phyloP scores from a whole-genome alignment of 2,113 vertebrate genomes.

The Centropus bengalensis region DNA sequence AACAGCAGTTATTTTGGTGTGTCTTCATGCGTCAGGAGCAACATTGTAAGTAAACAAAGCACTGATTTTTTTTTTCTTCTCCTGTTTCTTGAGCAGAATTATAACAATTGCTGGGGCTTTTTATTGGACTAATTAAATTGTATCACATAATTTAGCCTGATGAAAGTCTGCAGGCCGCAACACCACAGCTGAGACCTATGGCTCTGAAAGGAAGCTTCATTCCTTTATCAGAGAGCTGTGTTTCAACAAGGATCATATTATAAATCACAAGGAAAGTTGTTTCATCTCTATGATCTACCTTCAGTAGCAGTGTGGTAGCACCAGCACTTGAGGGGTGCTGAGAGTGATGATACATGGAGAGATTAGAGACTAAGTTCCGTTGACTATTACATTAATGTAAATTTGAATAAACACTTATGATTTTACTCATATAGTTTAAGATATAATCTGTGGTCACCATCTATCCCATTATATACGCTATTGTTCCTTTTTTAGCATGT shows the following conservation, averaged over 20 bases:
- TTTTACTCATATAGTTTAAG: background rate
- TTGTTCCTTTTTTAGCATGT: background rate
- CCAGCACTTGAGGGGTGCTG: background rate
- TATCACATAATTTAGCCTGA: constrained; percentile 68
- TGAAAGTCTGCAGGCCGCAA: constrained; percentile 31
- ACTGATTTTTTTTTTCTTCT: constrained; percentile 35
- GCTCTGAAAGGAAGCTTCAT: background rate
- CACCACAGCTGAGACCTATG: background rate
- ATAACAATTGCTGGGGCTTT: constrained; percentile 45
- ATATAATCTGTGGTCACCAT: background rate
- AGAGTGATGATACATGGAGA: constrained; percentile 20
- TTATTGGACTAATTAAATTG: constrained; percentile 74
- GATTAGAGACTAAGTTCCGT: background rate
- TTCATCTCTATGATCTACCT: constrained; percentile 18
- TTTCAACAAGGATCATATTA: constrained; percentile 10
- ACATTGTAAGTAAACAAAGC: constrained; percentile 77
- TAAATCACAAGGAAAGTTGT: constrained; percentile 54
- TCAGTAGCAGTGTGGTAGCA: background rate
- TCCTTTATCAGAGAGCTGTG: background rate
- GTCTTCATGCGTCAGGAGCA: constrained; percentile 74
- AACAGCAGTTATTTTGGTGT: constrained; percentile 85
- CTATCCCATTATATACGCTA: background rate
- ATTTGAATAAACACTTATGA: background rate
- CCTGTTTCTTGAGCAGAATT: constrained; percentile 40
- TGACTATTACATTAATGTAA: background rate